These are phyloP conservation scores for Sphenodon punctatus DNA, from an alignment of 2,797 vertebrate species.

Conservation along the genomic window DNA sequence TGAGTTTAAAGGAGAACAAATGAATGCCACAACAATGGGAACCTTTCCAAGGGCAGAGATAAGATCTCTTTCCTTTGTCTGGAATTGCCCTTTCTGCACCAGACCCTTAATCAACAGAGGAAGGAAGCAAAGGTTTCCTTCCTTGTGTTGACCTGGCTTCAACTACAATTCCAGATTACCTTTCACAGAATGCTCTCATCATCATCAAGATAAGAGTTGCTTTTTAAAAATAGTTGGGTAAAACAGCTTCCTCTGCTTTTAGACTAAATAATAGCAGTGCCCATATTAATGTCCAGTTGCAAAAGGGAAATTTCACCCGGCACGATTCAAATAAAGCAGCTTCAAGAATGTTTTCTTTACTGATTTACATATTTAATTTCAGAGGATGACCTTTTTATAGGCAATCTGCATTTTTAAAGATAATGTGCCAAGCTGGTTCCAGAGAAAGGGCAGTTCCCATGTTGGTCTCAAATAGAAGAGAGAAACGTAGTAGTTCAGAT, in stretches of 20 bases:
- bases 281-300: slow-evolving; percentile 30
- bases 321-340: slow-evolving; percentile 16
- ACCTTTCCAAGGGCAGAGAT: slow-evolving; percentile 54
- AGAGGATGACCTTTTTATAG: background rate
- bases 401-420: background rate
- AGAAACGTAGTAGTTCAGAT: no score
- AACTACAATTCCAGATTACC: slow-evolving; percentile 31
- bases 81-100: slow-evolving; percentile 61
- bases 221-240: slow-evolving; percentile 10
- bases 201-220: background rate
- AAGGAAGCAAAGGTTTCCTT: slow-evolving; percentile 79
- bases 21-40: slow-evolving; percentile 46
- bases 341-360: background rate
- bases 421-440: no score
- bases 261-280: slow-evolving; percentile 60
- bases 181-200: slow-evolving; percentile 34
- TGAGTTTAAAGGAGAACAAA: slow-evolving; percentile 9
- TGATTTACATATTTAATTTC: background rate
- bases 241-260: slow-evolving; percentile 46
- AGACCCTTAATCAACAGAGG: slow-evolving; percentile 74
- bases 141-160: slow-evolving; percentile 46
- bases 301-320: slow-evolving; percentile 6
- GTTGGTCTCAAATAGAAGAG: no score
- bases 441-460: no score
- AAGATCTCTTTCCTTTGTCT: slow-evolving; percentile 70